Percentiles rank a stretch among this genome's conserved stretches.
These are phyloP conservation scores for Linnaemya vulpina DNA, from an alignment of 2,888 invertebrate genomes.

Conservation along the genomic window DNA sequence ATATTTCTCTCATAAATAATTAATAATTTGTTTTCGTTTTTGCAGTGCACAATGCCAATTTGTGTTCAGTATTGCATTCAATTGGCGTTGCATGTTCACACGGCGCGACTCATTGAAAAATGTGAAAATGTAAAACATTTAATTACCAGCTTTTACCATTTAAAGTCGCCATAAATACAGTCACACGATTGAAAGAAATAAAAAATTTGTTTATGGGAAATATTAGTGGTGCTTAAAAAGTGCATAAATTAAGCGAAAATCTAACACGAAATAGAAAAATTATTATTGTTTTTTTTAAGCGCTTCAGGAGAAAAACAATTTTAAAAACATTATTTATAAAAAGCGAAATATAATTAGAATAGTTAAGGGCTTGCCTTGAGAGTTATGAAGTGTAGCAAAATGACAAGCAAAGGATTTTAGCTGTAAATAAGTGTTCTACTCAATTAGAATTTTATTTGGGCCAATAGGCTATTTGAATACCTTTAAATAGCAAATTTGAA, in stretches of 20 bases:
- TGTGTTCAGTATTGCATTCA: slow-evolving; percentile 28
- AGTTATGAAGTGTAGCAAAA: too few species aligned
- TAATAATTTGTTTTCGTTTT: slow-evolving; percentile 20
- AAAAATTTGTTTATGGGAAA: slow-evolving; percentile 15
- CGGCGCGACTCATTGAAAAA: slow-evolving; percentile 50
- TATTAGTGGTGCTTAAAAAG: not conserved
- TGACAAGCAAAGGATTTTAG: too few species aligned
- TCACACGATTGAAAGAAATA: slow-evolving; percentile 54
- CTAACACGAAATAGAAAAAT: not conserved
- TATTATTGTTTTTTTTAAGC: not conserved
- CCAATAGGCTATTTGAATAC: too few species aligned
- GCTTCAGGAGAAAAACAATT: not conserved
- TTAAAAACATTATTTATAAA: not conserved
- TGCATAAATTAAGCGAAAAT: not conserved
- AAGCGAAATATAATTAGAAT: not conserved
- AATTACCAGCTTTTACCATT: slow-evolving; percentile 64
- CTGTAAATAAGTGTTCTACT: too few species aligned
- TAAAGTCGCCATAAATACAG: slow-evolving; percentile 53
- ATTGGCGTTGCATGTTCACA: slow-evolving; percentile 50
- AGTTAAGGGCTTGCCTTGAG: too few species aligned
- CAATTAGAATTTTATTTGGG: too few species aligned
- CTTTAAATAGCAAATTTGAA: too few species aligned
- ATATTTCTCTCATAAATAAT: not conserved
- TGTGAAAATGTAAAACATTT: slow-evolving; percentile 66
- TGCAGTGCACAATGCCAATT: slow-evolving; percentile 51